Conservation (phyloP, 2,113 vertebrate genomes). For the Hiodon tergisus region DNA sequence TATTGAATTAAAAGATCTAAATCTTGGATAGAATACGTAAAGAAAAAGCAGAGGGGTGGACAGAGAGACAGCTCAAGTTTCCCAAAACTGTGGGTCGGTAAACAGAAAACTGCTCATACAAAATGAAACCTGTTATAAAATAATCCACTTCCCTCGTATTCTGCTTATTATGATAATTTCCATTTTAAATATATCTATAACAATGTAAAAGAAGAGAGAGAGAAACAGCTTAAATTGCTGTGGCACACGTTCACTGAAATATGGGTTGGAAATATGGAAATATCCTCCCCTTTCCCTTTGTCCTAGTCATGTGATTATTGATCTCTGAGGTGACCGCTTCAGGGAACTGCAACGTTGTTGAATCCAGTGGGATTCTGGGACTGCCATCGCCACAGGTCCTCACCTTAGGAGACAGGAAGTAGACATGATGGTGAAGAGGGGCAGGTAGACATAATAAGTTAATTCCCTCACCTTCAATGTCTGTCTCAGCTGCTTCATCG, state of each 20-base stretch:
- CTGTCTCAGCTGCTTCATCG: too few relatives aligned
- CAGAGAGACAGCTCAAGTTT: not conserved
- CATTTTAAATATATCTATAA: not conserved
- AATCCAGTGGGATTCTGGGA: conserved; percentile 85
- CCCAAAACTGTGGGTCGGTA: too few relatives aligned
- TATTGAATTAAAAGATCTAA: not conserved
- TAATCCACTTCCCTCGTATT: not conserved
- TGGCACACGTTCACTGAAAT: not conserved
- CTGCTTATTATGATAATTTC: not conserved
- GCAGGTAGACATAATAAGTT: too few relatives aligned
- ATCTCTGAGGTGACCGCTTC: conserved; percentile 11
- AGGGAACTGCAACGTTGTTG: conserved; percentile 46
- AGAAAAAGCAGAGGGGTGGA: not conserved
- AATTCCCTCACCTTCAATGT: too few relatives aligned
- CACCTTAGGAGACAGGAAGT: conserved; percentile 59
- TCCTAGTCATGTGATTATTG: conserved; percentile 14
- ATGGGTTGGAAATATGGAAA: not conserved
- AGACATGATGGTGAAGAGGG: not conserved
- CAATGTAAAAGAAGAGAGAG: not conserved
- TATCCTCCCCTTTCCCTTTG: not conserved
- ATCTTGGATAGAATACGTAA: not conserved
- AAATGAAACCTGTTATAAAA: not conserved
- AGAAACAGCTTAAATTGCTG: not conserved
- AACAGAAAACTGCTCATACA: not conserved
- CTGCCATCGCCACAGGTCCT: conserved; percentile 96